Percentiles rank a stretch among this genome's conserved stretches.
Evolutionary conservation across 2,888 invertebrate species (phyloP).

Genomic region (Autographa gamma): DNA sequence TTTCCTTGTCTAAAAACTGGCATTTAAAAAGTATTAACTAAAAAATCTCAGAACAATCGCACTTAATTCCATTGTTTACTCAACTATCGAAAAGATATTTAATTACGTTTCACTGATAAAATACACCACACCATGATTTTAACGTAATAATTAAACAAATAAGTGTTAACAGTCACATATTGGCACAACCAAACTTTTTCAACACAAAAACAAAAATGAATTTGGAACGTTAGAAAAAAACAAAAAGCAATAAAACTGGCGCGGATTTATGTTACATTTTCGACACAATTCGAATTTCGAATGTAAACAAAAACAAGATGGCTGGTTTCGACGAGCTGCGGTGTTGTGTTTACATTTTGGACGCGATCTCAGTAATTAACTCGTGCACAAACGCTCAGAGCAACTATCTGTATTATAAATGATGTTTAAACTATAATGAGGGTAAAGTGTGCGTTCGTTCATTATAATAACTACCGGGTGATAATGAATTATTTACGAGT

Average conservation of each 20-base stretch:
- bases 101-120: slow-evolving; percentile 48
- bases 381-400: slow-evolving; percentile 20
- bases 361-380: slow-evolving; percentile 27
- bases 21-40: slow-evolving; percentile 30
- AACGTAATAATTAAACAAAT: slow-evolving; percentile 5
- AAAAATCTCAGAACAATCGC: slow-evolving; percentile 48
- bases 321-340: slow-evolving; percentile 6
- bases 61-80: slow-evolving; percentile 40
- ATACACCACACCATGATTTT: slow-evolving; percentile 30
- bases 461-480: slow-evolving; percentile 42
- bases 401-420: slow-evolving; percentile 31
- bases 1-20: slow-evolving; percentile 56
- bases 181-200: neutral
- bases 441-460: slow-evolving; percentile 46
- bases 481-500: slow-evolving; percentile 46
- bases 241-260: slow-evolving; percentile 1
- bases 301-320: slow-evolving; percentile 22
- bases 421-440: slow-evolving; percentile 51
- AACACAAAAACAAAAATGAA: neutral
- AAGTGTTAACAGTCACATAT: slow-evolving; percentile 37
- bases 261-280: slow-evolving; percentile 27
- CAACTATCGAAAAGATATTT: slow-evolving; percentile 28
- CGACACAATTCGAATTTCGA: slow-evolving; percentile 16
- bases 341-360: slow-evolving; percentile 47
- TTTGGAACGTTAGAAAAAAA: slow-evolving; percentile 13